phyloP scores from a whole-genome alignment of 2,113 vertebrate genomes.

The Solea senegalensis region DNA sequence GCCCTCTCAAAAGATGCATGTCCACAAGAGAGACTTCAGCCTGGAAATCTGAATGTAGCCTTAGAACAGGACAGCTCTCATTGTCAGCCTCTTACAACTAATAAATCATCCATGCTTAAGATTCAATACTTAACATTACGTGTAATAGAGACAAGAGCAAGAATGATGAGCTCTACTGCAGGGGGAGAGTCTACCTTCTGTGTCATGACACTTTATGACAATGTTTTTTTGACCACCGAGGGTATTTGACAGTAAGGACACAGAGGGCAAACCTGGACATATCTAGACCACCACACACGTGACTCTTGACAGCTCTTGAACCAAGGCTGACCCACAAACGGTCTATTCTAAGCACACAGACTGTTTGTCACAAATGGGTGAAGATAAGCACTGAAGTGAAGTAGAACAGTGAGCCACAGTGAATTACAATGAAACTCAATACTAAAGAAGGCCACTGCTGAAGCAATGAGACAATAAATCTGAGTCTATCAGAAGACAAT shows the following conservation, averaged over 20 bases:
- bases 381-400: not conserved
- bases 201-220: not conserved
- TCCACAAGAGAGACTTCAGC: too few relatives aligned
- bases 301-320: constrained; percentile 25
- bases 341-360: constrained; percentile 19
- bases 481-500: too few relatives aligned
- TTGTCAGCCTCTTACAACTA: too few relatives aligned
- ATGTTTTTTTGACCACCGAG: too few relatives aligned
- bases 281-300: not conserved
- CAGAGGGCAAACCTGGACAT: not conserved
- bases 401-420: not conserved
- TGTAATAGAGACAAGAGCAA: not conserved
- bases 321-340: not conserved
- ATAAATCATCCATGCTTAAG: too few relatives aligned
- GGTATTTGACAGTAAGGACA: not conserved
- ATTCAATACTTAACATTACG: not conserved
- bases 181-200: not conserved
- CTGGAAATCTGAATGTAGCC: too few relatives aligned
- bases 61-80: too few relatives aligned
- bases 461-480: not conserved
- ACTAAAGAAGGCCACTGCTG: not conserved
- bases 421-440: not conserved
- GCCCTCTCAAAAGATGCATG: too few relatives aligned
- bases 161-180: constrained; percentile 1
- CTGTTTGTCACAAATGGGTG: not conserved